Conservation (phyloP, 2,797 vertebrate species). For the Ciconia nigra region DNA sequence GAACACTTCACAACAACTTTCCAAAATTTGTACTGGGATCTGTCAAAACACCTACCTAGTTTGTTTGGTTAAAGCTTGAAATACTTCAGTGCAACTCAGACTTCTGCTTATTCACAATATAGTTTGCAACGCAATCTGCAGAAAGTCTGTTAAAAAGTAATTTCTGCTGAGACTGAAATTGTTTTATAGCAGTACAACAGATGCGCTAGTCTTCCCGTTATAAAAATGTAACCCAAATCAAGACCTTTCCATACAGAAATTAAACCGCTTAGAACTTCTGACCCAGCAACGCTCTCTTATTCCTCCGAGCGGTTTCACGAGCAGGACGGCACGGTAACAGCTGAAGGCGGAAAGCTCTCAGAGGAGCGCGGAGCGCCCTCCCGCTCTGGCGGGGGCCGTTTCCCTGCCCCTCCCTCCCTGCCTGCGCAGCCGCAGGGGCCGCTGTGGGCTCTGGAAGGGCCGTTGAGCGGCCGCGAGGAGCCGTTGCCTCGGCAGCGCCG, state of each 20-base stretch:
- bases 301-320: rapidly evolving
- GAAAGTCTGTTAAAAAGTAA: not conserved
- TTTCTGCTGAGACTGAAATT: not conserved
- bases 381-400: rapidly evolving
- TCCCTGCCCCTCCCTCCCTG: not conserved
- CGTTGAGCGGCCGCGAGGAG: not conserved
- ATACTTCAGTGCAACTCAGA: not conserved
- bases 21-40: not conserved
- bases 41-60: rapidly evolving
- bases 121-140: no score
- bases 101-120: not conserved
- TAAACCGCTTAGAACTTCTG: not conserved
- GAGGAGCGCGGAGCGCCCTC: rapidly evolving
- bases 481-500: not conserved
- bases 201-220: not conserved
- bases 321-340: rapidly evolving
- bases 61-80: not conserved
- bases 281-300: rapidly evolving
- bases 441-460: not conserved
- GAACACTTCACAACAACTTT: not conserved
- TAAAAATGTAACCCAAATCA: no score
- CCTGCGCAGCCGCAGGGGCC: no score
- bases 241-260: not conserved
- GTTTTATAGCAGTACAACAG: not conserved
- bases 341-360: rapidly evolving